Evolutionary conservation across 1,140 invertebrate species (phyloP), one percentile per base, ranked within the genome.

Genomic region (Goniozus legneri): DNA sequence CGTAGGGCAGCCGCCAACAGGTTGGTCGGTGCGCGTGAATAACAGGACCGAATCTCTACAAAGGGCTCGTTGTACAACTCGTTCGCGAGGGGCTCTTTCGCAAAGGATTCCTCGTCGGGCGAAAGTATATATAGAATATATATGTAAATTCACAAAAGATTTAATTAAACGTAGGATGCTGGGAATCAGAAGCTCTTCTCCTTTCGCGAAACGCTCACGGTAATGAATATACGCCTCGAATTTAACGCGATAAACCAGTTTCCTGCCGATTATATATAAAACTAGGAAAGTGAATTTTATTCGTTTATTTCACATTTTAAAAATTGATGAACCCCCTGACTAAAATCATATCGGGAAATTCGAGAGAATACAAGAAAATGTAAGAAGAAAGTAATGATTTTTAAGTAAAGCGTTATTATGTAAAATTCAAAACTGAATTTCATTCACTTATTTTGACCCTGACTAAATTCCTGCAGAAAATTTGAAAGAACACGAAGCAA

Each of bases 81-180:
- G 47, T 35, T 40, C 49, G 52, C 47, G 53, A 55, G 43, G 48
- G 46, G 56, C 60, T 55, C 62, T 56, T n/a, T n/a, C n/a, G n/a
- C n/a, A 62, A 66, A 69, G 65, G 64, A 66, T 69, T 60, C 56
- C 56, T 38, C n/a, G n/a, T 34, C 47, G 55, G 47, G 45, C 51
- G 57, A 44, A 60, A 49, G 58, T 54, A 34, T 42, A 43, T 39
- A 47, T 35, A n/a, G n/a, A n/a, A 60, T 54, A 52, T 65, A 56
- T 62, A 74, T 73, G 71, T 62, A 72, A 74, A 73, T 74, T 73
- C 62, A 56, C 57, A 60, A 68, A 71, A 69, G 69, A 74, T 74
- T 74, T 73, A 74, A 74, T 74, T 74, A 74, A 74, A 69, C 65
- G 54, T 62, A 58, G 54, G 50, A n/a, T n/a, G n/a, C n/a, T n/a